A percentile compares a stretch with the other conserved stretches of the same genome.
Conservation (phyloP, 2,888 invertebrate genomes). For the Ormyrus pomaceus region DNA sequence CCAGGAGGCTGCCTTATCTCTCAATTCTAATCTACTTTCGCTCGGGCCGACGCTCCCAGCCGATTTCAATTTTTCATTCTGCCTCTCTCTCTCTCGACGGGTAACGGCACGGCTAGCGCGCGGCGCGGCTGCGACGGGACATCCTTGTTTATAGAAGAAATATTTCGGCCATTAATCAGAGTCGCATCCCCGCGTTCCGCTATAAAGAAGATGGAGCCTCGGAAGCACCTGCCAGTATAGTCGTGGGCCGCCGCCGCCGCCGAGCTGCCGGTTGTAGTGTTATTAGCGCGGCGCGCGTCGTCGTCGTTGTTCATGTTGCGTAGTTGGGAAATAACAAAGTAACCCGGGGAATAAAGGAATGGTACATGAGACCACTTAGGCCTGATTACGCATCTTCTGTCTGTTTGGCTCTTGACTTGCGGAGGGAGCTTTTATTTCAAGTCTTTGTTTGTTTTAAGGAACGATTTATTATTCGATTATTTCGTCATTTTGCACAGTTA, state of each 20-base stretch:
- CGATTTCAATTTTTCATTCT: constrained; percentile 54
- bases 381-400: not conserved
- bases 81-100: not conserved
- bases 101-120: constrained; percentile 4
- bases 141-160: constrained; percentile 72
- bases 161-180: constrained; percentile 72
- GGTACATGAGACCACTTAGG: not conserved
- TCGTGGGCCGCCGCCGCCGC: constrained; percentile 37
- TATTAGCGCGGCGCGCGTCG: constrained; percentile 57
- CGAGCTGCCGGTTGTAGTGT: constrained; percentile 13
- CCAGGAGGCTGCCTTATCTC: constrained; percentile 54
- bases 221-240: constrained; percentile 57
- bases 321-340: constrained; percentile 16
- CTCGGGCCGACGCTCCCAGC: constrained; percentile 42
- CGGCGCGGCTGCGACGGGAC: constrained; percentile 52
- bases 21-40: constrained; percentile 59
- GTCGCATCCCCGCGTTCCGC: constrained; percentile 55
- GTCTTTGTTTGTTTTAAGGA: too few relatives aligned
- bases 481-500: too few relatives aligned
- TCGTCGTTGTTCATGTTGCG: constrained; percentile 4
- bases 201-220: constrained; percentile 1
- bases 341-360: not conserved
- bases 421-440: too few relatives aligned
- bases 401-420: too few relatives aligned
- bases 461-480: too few relatives aligned